phyloP scores from a whole-genome alignment of 2,888 invertebrate species.

The Isoperla grammatica region DNA sequence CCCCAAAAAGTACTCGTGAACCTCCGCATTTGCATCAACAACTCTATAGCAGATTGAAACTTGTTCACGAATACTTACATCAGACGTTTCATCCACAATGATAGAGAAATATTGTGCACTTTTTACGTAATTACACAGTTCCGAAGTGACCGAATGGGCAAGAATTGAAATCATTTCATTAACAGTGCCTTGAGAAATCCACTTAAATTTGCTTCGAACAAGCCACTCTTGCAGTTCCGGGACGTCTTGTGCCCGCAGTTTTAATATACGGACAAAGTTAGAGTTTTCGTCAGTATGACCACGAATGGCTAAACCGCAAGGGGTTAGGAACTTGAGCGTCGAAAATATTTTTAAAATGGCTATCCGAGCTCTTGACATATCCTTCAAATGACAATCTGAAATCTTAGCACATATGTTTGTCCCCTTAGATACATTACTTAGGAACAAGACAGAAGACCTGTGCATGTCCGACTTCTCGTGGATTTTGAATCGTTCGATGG shows the following conservation, averaged over 20 bases:
- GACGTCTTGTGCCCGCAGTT: slow-evolving; percentile 27
- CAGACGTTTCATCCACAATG: too few relatives aligned
- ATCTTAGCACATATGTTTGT: too few relatives aligned
- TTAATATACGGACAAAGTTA: slow-evolving; percentile 28
- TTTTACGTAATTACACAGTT: too few relatives aligned
- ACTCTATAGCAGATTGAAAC: too few relatives aligned
- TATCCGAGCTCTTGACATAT: neutral
- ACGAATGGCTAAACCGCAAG: slow-evolving; percentile 13
- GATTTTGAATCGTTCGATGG: neutral
- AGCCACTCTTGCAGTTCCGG: slow-evolving; percentile 21
- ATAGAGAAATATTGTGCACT: too few relatives aligned
- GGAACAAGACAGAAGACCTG: too few relatives aligned
- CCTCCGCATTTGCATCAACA: too few relatives aligned
- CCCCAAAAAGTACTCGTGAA: too few relatives aligned
- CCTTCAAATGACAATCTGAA: neutral
- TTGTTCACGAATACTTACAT: too few relatives aligned
- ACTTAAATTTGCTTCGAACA: slow-evolving; percentile 19
- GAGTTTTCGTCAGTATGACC: slow-evolving; percentile 28
- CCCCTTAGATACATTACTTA: too few relatives aligned
- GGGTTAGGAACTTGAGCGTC: neutral
- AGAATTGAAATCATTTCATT: slow-evolving; percentile 13
- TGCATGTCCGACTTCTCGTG: neutral
- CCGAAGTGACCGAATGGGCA: too few relatives aligned
- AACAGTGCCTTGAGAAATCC: slow-evolving; percentile 27
- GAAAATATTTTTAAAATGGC: neutral